phyloP scores from a whole-genome alignment of 37 sponge, comb jelly and placozoan species.

The Theonella swinhoei region DNA sequence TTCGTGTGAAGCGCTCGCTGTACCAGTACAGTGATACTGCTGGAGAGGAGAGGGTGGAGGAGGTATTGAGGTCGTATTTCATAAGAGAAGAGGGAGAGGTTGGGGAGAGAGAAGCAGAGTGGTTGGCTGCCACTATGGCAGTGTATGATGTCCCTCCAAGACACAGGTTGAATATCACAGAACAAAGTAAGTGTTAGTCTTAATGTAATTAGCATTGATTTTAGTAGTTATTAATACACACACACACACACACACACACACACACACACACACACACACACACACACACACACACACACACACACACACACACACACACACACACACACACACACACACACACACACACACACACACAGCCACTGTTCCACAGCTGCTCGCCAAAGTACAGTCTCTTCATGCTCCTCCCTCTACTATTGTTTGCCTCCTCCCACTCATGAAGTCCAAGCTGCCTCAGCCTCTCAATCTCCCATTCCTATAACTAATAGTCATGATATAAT shows the following conservation, averaged over 20 bases:
- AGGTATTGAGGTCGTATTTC: not conserved
- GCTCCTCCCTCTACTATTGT: slow-evolving; percentile 6
- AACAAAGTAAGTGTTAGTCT: not conserved
- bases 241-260: not conserved
- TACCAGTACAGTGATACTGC: not conserved
- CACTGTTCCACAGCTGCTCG: slow-evolving; percentile 16
- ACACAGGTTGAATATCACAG: not conserved
- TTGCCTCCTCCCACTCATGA: slow-evolving; percentile 8
- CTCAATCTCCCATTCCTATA: too few species aligned
- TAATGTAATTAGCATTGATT: too few species aligned
- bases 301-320: not conserved
- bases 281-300: not conserved
- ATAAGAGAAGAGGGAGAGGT: not conserved
- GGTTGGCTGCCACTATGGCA: not conserved
- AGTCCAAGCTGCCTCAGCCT: too few species aligned
- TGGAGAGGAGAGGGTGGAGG: not conserved
- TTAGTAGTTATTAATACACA: not conserved
- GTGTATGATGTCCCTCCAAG: not conserved
- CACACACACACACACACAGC: slow-evolving; percentile 21
- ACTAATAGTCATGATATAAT: too few species aligned
- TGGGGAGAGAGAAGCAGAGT: not conserved
- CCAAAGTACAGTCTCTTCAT: not conserved
- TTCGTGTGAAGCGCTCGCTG: not conserved
- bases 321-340: not conserved
- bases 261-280: not conserved